These are phyloP conservation scores for Clamator glandarius DNA, from an alignment of 2,797 vertebrate genomes.

Conservation along the genomic window DNA sequence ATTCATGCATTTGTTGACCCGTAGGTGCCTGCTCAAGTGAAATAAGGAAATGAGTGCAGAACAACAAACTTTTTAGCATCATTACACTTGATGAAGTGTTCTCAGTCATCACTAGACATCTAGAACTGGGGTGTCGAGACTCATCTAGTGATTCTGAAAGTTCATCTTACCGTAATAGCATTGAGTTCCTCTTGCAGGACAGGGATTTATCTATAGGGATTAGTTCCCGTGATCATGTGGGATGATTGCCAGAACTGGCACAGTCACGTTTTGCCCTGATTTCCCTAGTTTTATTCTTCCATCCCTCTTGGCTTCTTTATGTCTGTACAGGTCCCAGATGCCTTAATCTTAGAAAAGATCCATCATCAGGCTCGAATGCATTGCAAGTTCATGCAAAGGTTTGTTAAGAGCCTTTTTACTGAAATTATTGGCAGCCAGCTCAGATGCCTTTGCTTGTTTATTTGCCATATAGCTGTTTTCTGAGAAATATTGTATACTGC, in stretches of 20 bases:
- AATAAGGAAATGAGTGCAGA: not conserved
- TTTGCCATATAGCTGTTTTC: not conserved
- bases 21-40: not conserved
- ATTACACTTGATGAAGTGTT: not conserved
- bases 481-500: not conserved
- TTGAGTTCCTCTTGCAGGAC: not conserved
- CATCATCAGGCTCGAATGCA: not conserved
- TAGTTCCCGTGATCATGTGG: not conserved
- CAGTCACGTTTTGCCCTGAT: rapidly evolving
- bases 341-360: not conserved
- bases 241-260: not conserved
- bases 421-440: not conserved
- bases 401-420: not conserved
- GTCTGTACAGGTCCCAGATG: not conserved
- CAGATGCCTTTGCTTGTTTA: not conserved
- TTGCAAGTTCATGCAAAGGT: not conserved
- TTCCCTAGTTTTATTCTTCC: not conserved
- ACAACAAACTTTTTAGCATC: not conserved
- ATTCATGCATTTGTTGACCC: not conserved
- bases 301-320: not conserved
- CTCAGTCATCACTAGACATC: not conserved
- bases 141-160: not conserved
- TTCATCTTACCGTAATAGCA: not conserved
- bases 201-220: not conserved
- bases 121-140: not conserved